Conservation (phyloP, 2,797 vertebrate species). For the Phylloscopus collybita region DNA sequence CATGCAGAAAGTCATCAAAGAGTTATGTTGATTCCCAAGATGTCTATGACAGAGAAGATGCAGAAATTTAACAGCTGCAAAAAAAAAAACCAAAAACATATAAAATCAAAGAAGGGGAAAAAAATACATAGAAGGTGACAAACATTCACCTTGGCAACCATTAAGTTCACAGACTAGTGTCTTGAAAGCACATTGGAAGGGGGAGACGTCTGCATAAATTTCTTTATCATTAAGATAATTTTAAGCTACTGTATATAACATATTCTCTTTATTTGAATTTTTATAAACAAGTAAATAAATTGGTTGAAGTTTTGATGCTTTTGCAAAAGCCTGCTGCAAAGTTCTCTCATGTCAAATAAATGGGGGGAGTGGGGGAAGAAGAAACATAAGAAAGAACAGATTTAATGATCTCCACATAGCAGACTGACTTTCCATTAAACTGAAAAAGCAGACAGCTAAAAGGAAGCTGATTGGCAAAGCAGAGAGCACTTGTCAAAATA, state of each 20-base stretch:
- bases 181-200: not conserved
- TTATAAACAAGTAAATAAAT: conserved; percentile 37
- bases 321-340: not conserved
- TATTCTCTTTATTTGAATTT: conserved; percentile 14
- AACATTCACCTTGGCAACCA: conserved; percentile 28
- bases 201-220: not conserved
- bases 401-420: conserved; percentile 51
- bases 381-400: not conserved
- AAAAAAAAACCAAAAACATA: not conserved
- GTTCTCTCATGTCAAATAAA: conserved; percentile 33
- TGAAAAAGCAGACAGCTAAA: conserved; percentile 29
- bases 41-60: not conserved
- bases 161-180: not conserved
- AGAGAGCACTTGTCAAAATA: conserved; percentile 10
- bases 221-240: not conserved
- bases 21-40: not conserved
- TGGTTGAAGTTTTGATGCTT: conserved; percentile 18
- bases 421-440: conserved; percentile 23
- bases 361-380: not conserved
- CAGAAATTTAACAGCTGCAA: not conserved
- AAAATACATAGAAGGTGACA: not conserved
- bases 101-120: not conserved
- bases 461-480: conserved; percentile 35
- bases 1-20: not conserved
- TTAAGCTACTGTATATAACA: not conserved